These are phyloP conservation scores for Tanypteryx hageni DNA, from an alignment of 2,888 invertebrate genomes.

Conservation along the genomic window DNA sequence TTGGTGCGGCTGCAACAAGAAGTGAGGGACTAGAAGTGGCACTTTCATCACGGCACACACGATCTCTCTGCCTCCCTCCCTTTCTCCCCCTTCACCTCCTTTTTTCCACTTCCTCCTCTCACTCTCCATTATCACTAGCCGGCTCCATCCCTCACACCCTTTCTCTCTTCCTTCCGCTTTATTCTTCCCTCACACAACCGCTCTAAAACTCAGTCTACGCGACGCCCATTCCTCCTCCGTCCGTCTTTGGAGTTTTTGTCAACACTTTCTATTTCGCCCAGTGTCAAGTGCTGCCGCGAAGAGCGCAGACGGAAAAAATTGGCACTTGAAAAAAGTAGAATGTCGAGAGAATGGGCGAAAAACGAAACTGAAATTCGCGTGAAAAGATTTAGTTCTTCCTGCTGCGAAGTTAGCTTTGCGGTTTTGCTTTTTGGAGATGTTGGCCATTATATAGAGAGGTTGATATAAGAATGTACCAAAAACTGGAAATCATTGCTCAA, in stretches of 20 bases:
- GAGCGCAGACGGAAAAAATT: neutral
- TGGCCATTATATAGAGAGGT: neutral
- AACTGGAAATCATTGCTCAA: too few relatives aligned
- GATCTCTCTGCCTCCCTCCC: neutral
- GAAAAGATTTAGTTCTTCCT: neutral
- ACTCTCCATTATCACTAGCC: too few relatives aligned
- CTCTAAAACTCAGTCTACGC: too few relatives aligned
- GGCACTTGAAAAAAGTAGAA: neutral
- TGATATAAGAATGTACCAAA: too few relatives aligned
- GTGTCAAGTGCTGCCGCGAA: neutral
- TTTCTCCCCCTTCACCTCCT: neutral
- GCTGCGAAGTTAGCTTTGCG: neutral
- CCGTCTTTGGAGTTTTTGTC: neutral
- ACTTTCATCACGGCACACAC: neutral
- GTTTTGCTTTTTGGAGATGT: neutral
- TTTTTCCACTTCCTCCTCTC: neutral
- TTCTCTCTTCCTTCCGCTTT: neutral
- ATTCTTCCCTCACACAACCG: neutral
- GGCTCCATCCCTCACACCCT: neutral
- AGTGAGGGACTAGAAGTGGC: neutral
- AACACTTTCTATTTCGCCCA: conserved; percentile 4
- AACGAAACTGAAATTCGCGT: neutral
- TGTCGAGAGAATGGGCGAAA: neutral
- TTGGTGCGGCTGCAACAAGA: neutral
- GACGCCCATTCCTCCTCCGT: too few relatives aligned